Conservation (phyloP, 1,140 invertebrate species). For the Zaprionus nigranus region DNA sequence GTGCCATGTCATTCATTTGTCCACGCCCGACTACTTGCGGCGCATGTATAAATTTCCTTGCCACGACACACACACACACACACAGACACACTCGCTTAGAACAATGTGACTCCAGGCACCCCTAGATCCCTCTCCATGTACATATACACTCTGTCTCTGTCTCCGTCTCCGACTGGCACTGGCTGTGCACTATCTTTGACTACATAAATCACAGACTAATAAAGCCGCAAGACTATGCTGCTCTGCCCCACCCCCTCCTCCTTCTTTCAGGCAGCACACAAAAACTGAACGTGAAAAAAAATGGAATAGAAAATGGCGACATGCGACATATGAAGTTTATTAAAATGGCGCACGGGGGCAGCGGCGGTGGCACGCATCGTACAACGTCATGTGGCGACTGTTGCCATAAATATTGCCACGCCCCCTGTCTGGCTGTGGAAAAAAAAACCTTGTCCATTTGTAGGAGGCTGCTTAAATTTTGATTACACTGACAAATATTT, state of each 20-base stretch:
- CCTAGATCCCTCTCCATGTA: background rate
- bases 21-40: slow-evolving; percentile 76
- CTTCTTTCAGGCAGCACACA: slow-evolving; percentile 34
- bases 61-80: slow-evolving; percentile 71
- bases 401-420: slow-evolving; percentile 76
- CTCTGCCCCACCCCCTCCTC: background rate
- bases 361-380: slow-evolving; percentile 65
- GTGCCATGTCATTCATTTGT: slow-evolving; percentile 80
- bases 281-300: slow-evolving; percentile 24
- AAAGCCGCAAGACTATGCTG: slow-evolving; percentile 77
- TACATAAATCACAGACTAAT: slow-evolving; percentile 83
- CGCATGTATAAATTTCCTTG: slow-evolving; percentile 75
- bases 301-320: slow-evolving; percentile 70
- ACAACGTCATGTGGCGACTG: slow-evolving; percentile 75
- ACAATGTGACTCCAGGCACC: slow-evolving; percentile 36
- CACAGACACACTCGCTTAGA: slow-evolving; percentile 62
- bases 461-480: slow-evolving; percentile 65
- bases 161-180: slow-evolving; percentile 32
- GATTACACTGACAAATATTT: slow-evolving; percentile 73
- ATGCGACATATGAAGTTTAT: slow-evolving; percentile 83
- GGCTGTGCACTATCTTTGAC: slow-evolving; percentile 75
- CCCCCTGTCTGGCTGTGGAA: background rate
- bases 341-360: slow-evolving; percentile 69
- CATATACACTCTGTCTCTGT: background rate
- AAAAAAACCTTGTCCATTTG: background rate